Evolutionary conservation across 2,888 invertebrate species (phyloP).

Genomic region (Lutraria lutraria): DNA sequence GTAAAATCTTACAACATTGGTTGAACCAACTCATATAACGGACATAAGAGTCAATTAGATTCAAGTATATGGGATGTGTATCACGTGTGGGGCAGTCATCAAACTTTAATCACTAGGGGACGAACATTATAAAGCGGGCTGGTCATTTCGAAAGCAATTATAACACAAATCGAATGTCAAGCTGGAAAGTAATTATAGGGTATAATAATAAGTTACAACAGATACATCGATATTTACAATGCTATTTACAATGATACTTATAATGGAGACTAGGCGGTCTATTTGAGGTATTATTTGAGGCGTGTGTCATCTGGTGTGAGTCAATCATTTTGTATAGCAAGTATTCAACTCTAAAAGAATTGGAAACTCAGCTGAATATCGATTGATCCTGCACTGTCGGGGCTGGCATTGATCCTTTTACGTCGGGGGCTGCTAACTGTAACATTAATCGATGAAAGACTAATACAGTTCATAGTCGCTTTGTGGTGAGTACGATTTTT

Average conservation of each 20-base stretch:
- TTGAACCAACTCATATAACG: neutral
- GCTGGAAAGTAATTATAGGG: neutral
- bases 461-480: neutral
- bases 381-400: neutral
- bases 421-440: neutral
- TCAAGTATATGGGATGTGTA: neutral
- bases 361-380: neutral
- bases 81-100: neutral
- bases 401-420: neutral
- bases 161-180: neutral
- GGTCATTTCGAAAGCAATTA: neutral
- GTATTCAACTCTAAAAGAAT: neutral
- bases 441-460: neutral
- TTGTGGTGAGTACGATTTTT: neutral
- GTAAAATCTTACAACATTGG: neutral
- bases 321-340: neutral
- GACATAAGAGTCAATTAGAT: constrained; percentile 17
- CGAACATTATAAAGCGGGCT: neutral
- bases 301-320: neutral
- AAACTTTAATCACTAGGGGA: neutral
- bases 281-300: neutral
- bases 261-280: neutral
- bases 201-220: neutral
- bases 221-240: neutral
- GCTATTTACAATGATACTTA: neutral